Evolutionary conservation across 1,140 invertebrate species (phyloP).

Genomic region (Prorops nasuta): DNA sequence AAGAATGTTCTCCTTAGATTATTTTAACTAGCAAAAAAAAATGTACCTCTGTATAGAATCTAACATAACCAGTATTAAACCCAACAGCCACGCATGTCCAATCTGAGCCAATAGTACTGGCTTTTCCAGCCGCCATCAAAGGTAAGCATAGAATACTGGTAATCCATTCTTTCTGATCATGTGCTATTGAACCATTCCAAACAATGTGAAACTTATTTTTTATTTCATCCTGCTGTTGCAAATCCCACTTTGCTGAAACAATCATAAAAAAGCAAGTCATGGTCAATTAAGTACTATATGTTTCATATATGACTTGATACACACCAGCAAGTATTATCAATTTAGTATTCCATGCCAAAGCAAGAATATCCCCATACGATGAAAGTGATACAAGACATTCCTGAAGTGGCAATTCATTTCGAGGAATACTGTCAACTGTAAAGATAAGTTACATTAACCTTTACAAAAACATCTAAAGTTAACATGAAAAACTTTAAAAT

Average conservation of each 20-base stretch:
- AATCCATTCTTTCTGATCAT: constrained; percentile 57
- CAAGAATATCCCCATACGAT: constrained; percentile 45
- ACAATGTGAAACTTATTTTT: constrained; percentile 55
- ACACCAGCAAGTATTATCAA: constrained; percentile 52
- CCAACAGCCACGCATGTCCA: constrained; percentile 92
- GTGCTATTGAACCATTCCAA: constrained; percentile 49
- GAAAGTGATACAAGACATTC: constrained; percentile 45
- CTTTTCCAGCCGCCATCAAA: constrained; percentile 68
- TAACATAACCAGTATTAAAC: constrained; percentile 78
- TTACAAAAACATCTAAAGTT: constrained; percentile 49
- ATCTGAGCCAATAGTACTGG: constrained; percentile 71
- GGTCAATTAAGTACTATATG: too few relatives aligned
- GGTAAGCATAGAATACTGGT: constrained; percentile 63
- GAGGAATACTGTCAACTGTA: constrained; percentile 37
- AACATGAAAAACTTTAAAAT: constrained; percentile 68
- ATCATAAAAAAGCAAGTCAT: background rate
- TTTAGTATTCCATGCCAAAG: constrained; percentile 44
- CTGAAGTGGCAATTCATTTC: constrained; percentile 47
- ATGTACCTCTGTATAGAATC: constrained; percentile 81
- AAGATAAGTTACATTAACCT: constrained; percentile 66
- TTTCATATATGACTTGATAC: constrained; percentile 9
- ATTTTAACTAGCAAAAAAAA: background rate
- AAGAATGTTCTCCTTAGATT: constrained; percentile 5
- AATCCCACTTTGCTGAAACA: constrained; percentile 58
- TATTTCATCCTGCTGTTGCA: constrained; percentile 48